Evolutionary conservation across 2,888 invertebrate genomes (phyloP), one percentile per base, ranked within the genome.

Genomic region (Brachynemurus nebulosus): DNA sequence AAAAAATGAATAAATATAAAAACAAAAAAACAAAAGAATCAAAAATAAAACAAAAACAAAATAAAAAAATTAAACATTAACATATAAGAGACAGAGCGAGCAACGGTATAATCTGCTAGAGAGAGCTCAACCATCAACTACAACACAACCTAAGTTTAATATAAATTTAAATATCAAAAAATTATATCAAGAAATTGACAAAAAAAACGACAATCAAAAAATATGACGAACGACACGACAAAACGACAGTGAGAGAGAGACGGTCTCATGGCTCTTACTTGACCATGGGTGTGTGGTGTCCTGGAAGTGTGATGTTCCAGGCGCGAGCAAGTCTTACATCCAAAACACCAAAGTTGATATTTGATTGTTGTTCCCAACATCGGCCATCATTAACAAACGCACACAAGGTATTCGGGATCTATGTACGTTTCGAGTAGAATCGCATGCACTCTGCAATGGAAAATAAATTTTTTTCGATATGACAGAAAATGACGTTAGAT

Each of bases 371-470:
- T n/a, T n/a, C n/a, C n/a, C n/a, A n/a, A n/a, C n/a, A n/a, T n/a
- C n/a, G n/a, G n/a, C n/a, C n/a, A n/a, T n/a, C n/a, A n/a, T n/a
- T n/a, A n/a, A n/a, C n/a, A n/a, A n/a, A n/a, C n/a, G n/a, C n/a
- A n/a, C n/a, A n/a, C n/a, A n/a, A n/a, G n/a, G n/a, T n/a, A n/a
- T n/a, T n/a, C n/a, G n/a, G n/a, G n/a, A n/a, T n/a, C n/a, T n/a
- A n/a, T n/a, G n/a, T n/a, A n/a, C n/a, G n/a, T n/a, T n/a, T n/a
- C n/a, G n/a, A n/a, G n/a, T n/a, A 62, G 63, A 63, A 63, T 64
- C 64, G 64, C 64, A 64, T 64, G 69, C 68, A 69, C 69, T 72
- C 72, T 72, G 71, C 63, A 72, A 72, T 68, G 67, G 70, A 69
- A 39, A 27, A 40, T 25, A 40, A 21, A 40, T 12, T 20, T 40